Evolutionary conservation across 2,888 invertebrate species (phyloP), one percentile per base, ranked within the genome.

Genomic region (Auanema freiburgensis): DNA sequence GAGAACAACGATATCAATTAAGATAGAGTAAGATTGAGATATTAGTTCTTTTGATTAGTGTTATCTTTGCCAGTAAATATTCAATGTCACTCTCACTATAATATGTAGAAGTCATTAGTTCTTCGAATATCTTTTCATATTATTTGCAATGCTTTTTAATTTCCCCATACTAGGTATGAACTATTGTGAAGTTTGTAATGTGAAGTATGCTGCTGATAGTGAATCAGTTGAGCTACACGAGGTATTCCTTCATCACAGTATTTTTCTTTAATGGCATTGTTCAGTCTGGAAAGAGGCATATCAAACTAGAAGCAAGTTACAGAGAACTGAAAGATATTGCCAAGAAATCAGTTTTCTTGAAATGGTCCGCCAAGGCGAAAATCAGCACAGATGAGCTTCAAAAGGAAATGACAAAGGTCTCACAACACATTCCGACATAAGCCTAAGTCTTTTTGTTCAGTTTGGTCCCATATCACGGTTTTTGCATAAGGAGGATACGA

Each of bases 251-350:
- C 25, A 33, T 5, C 8, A 33, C 33, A 33, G 18, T 5, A 2
- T 40, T 40, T 1, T 55, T 40, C 40, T 50, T 5, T 44, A 49
- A 52, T 21, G 24, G 23, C 18, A 16, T 23, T 44, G 16, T 54
- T 14, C 49, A 64, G 67, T 16, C 57, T 5, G 67, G 67, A 23
- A 64, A 67, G 33, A 57, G 64, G 3, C 67, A 67, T 55, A 43
- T 51, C 8, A 58, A 58, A 10, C 44, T 59, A 49, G 55, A 16
- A 42, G 23, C 52, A 33, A 33, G 33, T 33, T 33, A 33, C n/a
- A 33, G 51, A 18, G 57, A 51, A n/a, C 52, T 57, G 16, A 40
- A 41, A 23, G 53, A 53, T 40, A 16, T 33, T 14, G 54, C 41
- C n/a, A 5, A 54, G 21, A 53, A 49, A 40, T 54, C 59, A n/a